Base-by-base conservation (phyloP, 1,140 invertebrate species). In the Sycobia sp. region DNA sequence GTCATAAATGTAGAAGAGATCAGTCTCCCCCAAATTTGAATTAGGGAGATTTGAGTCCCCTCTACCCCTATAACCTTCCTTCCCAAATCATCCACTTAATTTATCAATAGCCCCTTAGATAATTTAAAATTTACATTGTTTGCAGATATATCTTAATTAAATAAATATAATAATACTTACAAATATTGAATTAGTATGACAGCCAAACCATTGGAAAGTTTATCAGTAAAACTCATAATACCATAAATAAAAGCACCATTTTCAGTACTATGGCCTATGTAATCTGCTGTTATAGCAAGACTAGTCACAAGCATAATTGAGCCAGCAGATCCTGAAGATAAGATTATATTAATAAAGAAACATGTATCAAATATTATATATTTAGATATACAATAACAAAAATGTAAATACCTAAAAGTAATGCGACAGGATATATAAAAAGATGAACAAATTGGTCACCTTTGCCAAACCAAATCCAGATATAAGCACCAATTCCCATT, bases 201-300 rank as follows among this genome's bases (percentile, higher is more conserved):
- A 54, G 89, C 91, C 13, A 93, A 67, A 11, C 96, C 96, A 83
- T 95, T 92, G 2, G 91, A 88, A 3, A 98, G 75, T 84, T 98
- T 98, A 76, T 98, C 96, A 5, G 89, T 85, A 77, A 98, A 96
- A 83, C 94, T 97, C 95, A 98, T 97, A 23, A 92, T 84, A n/a
- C 96, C 96, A 82, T 96, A 98, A 8, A 98, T 91, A 82, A 97
- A 97, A 39, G 95, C 96, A 16, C 94, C 93, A 68, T 87, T 94
- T 70, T 92, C 87, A 1, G 90, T 91, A 75, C 91, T 91, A 27
- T 87, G 84, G 16, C 93, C 94, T 67, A 98, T 96, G 23, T 97
- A 84, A 82, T 97, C 95, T 22, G 94, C 90, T 4, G 92, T 96
- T 66, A 96, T 86, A 7, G 93, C 89, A 18, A 97, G 82, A 76